Base-by-base conservation (phyloP, 2,113 vertebrate species). In the Anhinga anhinga region DNA sequence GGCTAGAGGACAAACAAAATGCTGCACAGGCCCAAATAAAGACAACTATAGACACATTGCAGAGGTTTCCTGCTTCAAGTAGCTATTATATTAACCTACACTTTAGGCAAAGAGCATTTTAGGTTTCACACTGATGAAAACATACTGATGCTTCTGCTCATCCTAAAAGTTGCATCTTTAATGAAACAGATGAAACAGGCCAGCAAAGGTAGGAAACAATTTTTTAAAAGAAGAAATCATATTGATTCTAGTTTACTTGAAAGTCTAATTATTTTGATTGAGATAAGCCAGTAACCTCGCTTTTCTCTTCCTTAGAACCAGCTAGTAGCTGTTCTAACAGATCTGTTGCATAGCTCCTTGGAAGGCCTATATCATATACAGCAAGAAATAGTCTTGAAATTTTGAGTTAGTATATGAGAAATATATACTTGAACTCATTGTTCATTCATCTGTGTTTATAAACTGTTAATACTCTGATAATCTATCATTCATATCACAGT, bases 1-100 rank as follows among this genome's bases (percentile, higher is more conserved):
- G 98, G 98, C 98, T 98, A 98, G 99, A 99, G 98, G 98, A 99
- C 98, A 99, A 98, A 98, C 98, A 98, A 99, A 98, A 98, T 98
- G 98, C 98, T 98, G 99, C 98, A 98, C 98, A 98, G 98, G 98
- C 98, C 98, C 98, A 98, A 99, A 99, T 99, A 99, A 98, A 98
- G 98, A 98, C 98, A 99, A 98, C 98, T 98, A 97, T 95, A 97
- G 98, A 95, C 97, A 97, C 90, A 95, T 97, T 97, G 97, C 98
- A 94, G 96, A 98, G 96, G 97, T 98, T 97, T 97, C 97, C 97
- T 96, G 93, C 97, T 97, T 94, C 97, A 96, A 97, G 96, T 97
- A 98, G 96, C 97, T 97, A 95, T 97, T 96, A 96, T 98, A 97
- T 96, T 98, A 96, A 98, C 97, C 97, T 97, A 96, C 96, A 98